A percentile compares a stretch with the other conserved stretches of the same genome.
phyloP scores from a whole-genome alignment of 92 coral and sea anemone species.

The Actinernus sp. region DNA sequence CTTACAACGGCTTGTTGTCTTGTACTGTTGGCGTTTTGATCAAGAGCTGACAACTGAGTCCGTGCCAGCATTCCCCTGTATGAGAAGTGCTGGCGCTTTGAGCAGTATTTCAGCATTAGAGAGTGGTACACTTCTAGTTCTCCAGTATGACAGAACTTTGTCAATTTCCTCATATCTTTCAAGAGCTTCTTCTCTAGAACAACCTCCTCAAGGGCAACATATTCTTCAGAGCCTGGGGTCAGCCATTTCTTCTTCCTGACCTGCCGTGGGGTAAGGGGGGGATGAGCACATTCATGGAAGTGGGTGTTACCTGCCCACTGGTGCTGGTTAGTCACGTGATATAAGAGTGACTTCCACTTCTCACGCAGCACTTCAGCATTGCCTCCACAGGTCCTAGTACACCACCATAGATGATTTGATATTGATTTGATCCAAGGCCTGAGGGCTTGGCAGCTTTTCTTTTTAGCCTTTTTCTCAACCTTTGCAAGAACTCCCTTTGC shows the following conservation, averaged over 20 bases:
- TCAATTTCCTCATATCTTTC: constrained; percentile 41
- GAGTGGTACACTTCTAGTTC: constrained; percentile 45
- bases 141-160: constrained; percentile 58
- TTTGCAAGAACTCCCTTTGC: too few relatives aligned
- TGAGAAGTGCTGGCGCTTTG: constrained; percentile 53
- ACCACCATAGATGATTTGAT: too few relatives aligned
- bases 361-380: constrained; percentile 37
- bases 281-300: constrained; percentile 42
- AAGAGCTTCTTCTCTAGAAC: constrained; percentile 34
- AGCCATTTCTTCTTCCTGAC: constrained; percentile 34
- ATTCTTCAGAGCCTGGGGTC: constrained; percentile 38
- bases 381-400: constrained; percentile 55
- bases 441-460: constrained; percentile 45
- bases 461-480: constrained; percentile 32
- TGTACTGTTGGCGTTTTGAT: constrained; percentile 46
- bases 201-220: constrained; percentile 64
- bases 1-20: constrained; percentile 48
- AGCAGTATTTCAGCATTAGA: constrained; percentile 34
- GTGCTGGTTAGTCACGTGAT: constrained; percentile 46
- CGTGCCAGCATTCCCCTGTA: constrained; percentile 49
- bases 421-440: constrained; percentile 58
- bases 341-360: constrained; percentile 47
- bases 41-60: constrained; percentile 58
- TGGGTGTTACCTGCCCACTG: constrained; percentile 17
- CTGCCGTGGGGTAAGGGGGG: constrained; percentile 23